A percentile compares a stretch with the other conserved stretches of the same genome.
Evolutionary conservation across 2,888 invertebrate genomes (phyloP).

Genomic region (Horisme vitalbata): DNA sequence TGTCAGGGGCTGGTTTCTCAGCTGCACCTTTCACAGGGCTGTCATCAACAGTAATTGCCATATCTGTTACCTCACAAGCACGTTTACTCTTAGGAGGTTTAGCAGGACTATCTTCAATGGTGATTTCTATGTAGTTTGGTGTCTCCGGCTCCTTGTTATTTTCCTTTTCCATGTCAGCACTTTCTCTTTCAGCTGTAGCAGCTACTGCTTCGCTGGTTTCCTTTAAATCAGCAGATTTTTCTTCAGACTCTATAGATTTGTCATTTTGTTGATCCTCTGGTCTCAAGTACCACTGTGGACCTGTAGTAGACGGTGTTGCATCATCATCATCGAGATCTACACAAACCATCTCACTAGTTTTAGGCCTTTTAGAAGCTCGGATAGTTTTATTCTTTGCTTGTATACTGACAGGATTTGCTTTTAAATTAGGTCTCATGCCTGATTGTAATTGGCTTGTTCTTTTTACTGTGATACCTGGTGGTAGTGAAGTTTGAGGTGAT

Average conservation of each 20-base stretch:
- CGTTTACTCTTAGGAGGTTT: constrained; percentile 51
- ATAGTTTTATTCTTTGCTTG: not conserved
- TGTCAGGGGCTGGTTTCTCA: constrained; percentile 32
- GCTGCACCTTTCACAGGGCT: constrained; percentile 57
- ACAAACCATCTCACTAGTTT: constrained; percentile 44
- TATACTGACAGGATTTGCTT: constrained; percentile 1
- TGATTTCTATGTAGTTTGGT: constrained; percentile 61
- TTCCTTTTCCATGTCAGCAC: constrained; percentile 31
- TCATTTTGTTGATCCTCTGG: constrained; percentile 57
- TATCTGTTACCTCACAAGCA: constrained; percentile 47
- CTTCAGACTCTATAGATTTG: not conserved
- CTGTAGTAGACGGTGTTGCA: constrained; percentile 30
- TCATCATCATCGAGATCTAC: constrained; percentile 73
- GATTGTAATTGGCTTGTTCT: constrained; percentile 35
- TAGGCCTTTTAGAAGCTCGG: constrained; percentile 19
- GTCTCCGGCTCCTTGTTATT: constrained; percentile 66
- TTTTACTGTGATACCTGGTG: constrained; percentile 62
- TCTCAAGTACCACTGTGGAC: constrained; percentile 69
- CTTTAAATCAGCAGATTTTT: constrained; percentile 1
- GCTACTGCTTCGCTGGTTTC: too few relatives aligned
- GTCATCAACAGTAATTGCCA: constrained; percentile 70
- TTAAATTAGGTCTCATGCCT: not conserved
- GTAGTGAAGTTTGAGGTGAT: constrained; percentile 41
- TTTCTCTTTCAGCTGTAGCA: not conserved
- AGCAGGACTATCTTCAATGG: constrained; percentile 73